Conservation (phyloP, 1,140 invertebrate genomes). For the Panagrolaimus sp. region DNA sequence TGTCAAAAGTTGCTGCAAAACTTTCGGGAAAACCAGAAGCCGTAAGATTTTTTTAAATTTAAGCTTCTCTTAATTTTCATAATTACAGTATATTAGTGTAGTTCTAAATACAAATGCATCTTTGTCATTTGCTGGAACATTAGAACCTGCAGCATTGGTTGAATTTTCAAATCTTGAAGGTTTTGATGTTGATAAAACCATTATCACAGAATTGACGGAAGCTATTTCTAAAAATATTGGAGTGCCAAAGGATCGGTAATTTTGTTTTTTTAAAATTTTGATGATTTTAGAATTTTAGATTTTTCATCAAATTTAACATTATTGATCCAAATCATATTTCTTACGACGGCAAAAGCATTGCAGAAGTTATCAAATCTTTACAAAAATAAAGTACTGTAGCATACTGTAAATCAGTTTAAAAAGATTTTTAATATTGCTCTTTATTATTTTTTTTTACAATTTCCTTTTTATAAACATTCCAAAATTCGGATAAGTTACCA, state of each 20-base stretch:
- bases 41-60: background rate
- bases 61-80: background rate
- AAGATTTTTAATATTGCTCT: too few relatives aligned
- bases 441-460: too few relatives aligned
- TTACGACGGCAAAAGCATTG: too few relatives aligned
- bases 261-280: background rate
- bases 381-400: too few relatives aligned
- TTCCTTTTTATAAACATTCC: too few relatives aligned
- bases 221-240: background rate
- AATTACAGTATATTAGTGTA: background rate
- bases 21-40: background rate
- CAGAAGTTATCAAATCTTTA: too few relatives aligned
- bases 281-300: slow-evolving; percentile 11
- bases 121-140: background rate
- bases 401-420: too few relatives aligned
- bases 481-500: too few relatives aligned
- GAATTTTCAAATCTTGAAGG: background rate
- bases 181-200: background rate
- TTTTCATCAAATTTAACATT: background rate
- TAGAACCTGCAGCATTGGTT: background rate
- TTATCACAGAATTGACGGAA: background rate
- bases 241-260: slow-evolving; percentile 8
- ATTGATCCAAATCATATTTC: too few relatives aligned
- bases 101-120: background rate
- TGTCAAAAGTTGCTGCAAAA: background rate